phyloP scores from a whole-genome alignment of 2,888 invertebrate species.

The Chironomus riparius region DNA sequence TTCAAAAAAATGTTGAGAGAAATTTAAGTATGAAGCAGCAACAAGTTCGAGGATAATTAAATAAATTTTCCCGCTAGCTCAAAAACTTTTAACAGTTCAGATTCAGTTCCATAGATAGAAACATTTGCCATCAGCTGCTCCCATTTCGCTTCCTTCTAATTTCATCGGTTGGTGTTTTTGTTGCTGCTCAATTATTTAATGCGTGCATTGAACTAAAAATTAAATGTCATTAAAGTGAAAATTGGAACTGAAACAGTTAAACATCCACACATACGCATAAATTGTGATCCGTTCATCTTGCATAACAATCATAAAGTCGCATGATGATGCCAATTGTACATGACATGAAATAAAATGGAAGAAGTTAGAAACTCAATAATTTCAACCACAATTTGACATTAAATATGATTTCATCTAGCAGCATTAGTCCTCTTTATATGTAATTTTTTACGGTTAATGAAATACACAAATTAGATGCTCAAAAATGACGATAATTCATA shows the following conservation, averaged over 20 bases:
- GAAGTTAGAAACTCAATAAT: neutral
- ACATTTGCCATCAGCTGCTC: neutral
- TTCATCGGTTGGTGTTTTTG: neutral
- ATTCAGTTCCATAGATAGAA: neutral
- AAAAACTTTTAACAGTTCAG: neutral
- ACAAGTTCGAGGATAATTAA: slow-evolving; percentile 2
- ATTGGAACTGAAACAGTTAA: slow-evolving; percentile 10
- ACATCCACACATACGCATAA: neutral
- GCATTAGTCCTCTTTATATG: neutral
- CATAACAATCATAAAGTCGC: neutral
- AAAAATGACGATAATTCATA: neutral
- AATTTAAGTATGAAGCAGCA: neutral
- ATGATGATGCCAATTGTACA: neutral
- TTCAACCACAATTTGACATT: slow-evolving; percentile 1
- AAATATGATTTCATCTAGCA: neutral
- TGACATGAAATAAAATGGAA: neutral
- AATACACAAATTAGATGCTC: slow-evolving; percentile 13
- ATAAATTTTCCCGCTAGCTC: neutral
- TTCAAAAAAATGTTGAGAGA: neutral
- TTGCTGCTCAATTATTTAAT: neutral
- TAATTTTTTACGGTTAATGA: slow-evolving; percentile 16
- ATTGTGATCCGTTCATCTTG: neutral
- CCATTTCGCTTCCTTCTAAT: no score
- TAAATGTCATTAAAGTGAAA: slow-evolving; percentile 27
- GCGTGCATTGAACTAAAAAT: slow-evolving; percentile 21